These are phyloP conservation scores for Oryzias celebensis DNA, from an alignment of 2,113 vertebrate genomes.

Conservation along the genomic window DNA sequence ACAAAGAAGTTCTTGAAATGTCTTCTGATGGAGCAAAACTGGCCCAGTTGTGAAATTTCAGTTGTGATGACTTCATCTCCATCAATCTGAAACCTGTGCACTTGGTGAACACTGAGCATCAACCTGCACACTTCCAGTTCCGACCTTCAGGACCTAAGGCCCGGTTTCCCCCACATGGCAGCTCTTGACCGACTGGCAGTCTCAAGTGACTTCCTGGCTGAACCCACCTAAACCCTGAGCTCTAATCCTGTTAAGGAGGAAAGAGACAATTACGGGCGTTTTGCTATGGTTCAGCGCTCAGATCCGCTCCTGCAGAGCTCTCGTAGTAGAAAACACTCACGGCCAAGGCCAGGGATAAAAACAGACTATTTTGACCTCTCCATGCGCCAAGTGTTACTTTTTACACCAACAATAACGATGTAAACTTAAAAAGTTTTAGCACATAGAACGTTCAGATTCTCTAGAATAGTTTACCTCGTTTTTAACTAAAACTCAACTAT, in stretches of 20 bases:
- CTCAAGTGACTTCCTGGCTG: constrained; percentile 32
- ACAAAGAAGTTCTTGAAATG: no score
- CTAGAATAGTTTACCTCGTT: no score
- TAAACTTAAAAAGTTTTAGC: no score
- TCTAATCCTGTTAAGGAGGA: constrained; percentile 70
- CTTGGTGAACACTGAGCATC: not conserved
- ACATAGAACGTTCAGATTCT: no score
- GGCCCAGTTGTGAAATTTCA: no score
- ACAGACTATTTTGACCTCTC: not conserved
- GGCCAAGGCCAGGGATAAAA: constrained; percentile 19
- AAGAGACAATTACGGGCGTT: constrained; percentile 71
- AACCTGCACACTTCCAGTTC: not conserved
- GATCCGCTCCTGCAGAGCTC: constrained; percentile 51
- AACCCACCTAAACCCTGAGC: constrained; percentile 60
- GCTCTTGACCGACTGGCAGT: constrained; percentile 21
- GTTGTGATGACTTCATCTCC: no score
- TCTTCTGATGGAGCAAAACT: no score
- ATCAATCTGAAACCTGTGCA: no score
- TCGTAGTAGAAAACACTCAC: constrained; percentile 33
- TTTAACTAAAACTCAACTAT: no score
- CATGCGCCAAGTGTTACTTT: not conserved
- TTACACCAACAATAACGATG: no score
- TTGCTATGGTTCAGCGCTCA: constrained; percentile 55
- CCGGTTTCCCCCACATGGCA: constrained; percentile 26
- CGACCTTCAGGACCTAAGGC: not conserved